These are phyloP conservation scores for Leptarthrus brevirostris DNA, from an alignment of 2,888 invertebrate genomes.

Conservation along the genomic window DNA sequence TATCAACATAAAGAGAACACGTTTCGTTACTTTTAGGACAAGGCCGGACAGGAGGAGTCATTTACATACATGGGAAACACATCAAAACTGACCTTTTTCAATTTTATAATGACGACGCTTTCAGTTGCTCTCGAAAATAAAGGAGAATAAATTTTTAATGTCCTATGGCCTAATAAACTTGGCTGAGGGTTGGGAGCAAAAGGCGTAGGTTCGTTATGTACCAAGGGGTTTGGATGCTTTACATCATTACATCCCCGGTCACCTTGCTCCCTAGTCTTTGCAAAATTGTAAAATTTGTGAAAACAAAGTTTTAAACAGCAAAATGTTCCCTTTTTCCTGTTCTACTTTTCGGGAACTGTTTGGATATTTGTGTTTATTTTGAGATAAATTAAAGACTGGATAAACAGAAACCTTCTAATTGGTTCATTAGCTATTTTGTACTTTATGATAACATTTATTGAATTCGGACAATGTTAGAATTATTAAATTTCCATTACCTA, in stretches of 20 bases:
- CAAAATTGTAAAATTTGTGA: conserved; percentile 13
- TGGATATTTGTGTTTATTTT: conserved; percentile 23
- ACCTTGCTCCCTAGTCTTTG: background rate
- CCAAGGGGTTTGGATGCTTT: background rate
- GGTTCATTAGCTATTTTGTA: conserved; percentile 25
- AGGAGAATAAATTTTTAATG: conserved; percentile 42
- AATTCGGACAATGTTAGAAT: too few relatives aligned
- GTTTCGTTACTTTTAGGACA: conserved; percentile 42
- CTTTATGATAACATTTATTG: too few relatives aligned
- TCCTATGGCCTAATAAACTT: conserved; percentile 28
- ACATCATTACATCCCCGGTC: background rate
- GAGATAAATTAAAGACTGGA: conserved; percentile 15
- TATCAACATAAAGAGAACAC: conserved; percentile 37
- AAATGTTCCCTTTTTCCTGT: background rate
- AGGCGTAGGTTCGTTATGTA: conserved; percentile 3
- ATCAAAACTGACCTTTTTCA: conserved; percentile 41
- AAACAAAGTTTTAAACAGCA: background rate
- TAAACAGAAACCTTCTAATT: conserved; percentile 19
- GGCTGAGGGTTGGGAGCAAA: conserved; percentile 5
- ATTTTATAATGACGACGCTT: conserved; percentile 40
- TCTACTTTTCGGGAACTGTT: conserved; percentile 1
- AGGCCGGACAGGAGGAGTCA: conserved; percentile 29
- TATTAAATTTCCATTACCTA: too few relatives aligned
- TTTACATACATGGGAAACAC: conserved; percentile 6
- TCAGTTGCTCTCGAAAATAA: conserved; percentile 21